Conservation (phyloP, 2,797 vertebrate genomes). For the Myotis vivesi region DNA sequence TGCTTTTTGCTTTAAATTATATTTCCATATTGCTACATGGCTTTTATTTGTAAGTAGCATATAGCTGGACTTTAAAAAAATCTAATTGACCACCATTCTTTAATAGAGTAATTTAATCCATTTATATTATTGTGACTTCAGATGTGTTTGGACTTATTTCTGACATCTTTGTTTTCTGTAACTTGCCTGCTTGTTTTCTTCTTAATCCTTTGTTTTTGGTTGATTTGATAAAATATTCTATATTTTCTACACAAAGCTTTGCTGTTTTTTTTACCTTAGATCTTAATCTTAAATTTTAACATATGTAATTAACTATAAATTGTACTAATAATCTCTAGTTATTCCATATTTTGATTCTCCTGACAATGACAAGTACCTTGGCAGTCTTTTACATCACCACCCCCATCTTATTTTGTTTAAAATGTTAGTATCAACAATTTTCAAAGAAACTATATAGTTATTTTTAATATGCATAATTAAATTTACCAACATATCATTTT, state of each 20-base stretch:
- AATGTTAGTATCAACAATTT: neutral
- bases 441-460: neutral
- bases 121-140: neutral
- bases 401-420: neutral
- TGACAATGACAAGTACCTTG: neutral
- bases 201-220: neutral
- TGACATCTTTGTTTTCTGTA: neutral
- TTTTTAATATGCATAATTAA: neutral
- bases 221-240: neutral
- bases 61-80: neutral
- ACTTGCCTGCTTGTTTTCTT: neutral
- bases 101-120: neutral
- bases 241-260: neutral
- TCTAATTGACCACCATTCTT: neutral
- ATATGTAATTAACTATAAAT: neutral
- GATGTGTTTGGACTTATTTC: neutral
- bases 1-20: neutral
- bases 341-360: neutral
- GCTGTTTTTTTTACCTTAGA: neutral
- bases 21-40: neutral
- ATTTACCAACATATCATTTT: neutral
- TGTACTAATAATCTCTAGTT: neutral
- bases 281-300: conserved; percentile 12
- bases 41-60: neutral
- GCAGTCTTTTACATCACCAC: neutral